Evolutionary conservation across 2,113 vertebrate genomes (phyloP), one percentile per base, ranked within the genome.

Genomic region (Bubo blakistoni): DNA sequence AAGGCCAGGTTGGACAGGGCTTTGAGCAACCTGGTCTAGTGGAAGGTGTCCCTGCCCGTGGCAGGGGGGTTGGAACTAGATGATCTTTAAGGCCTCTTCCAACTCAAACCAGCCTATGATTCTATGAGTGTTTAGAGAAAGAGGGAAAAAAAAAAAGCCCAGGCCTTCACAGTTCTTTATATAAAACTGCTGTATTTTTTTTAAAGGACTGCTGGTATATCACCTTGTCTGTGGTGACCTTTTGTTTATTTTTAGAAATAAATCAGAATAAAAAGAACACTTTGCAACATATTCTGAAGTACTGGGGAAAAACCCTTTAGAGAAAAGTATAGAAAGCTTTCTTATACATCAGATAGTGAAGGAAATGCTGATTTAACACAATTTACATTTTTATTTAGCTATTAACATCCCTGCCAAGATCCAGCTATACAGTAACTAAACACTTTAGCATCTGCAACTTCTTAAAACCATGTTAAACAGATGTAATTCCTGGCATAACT

Each of bases 401-500:
- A 47, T 82, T 62, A 87, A 58, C 17, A 38, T 63, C 21, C 27
- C 51, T 69, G 58, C 46, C 63, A 76, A 89, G 63, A 84, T 69
- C 59, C 61, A 62, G 29, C 42, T 80, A 55, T 91, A 83, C 5
- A 66, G 63, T 52, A 85, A 79, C 57, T 73, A 44, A 86, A 27
- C 24, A 34, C 38, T 72, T 77, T 9, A 66, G 51, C 71, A 72
- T 92, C 93, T 96, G 86, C 71, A 94, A 40, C 74, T 83, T 91
- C 65, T 55, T 80, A 93, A 95, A 94, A 32, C 49, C 36, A 63
- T 24, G 46, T 74, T 77, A 72, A 84, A 66, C 71, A 91, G 54
- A 63, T 72, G 54, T 57, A 74, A 84, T 94, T 95, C 81, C 81
- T 90, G 54, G 57, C 59, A 76, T 92, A 89, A 74, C 80, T 94